Conservation (phyloP, 2,888 invertebrate genomes). For the Belgica antarctica region DNA sequence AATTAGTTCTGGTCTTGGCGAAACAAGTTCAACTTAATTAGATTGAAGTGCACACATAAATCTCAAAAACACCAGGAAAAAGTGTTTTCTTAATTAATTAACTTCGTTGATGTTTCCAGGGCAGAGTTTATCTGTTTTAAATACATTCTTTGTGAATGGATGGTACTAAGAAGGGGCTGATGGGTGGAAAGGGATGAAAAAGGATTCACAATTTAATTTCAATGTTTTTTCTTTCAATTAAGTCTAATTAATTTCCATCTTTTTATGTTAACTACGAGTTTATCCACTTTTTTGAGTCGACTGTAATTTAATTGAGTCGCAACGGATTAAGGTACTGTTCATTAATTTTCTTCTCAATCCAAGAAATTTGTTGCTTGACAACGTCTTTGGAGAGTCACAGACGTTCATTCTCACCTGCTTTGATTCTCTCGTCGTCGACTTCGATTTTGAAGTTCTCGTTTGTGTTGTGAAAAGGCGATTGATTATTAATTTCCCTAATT, state of each 20-base stretch:
- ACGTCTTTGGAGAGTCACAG: too few relatives aligned
- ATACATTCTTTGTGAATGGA: not conserved
- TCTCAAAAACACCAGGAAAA: slow-evolving; percentile 25
- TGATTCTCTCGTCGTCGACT: slow-evolving; percentile 29
- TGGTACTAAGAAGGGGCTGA: not conserved
- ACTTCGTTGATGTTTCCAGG: not conserved
- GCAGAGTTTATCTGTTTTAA: not conserved
- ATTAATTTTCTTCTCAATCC: not conserved
- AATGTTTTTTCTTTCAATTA: slow-evolving; percentile 35
- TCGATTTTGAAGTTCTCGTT: slow-evolving; percentile 42
- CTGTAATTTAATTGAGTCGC: not conserved
- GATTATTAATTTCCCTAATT: slow-evolving; percentile 44
- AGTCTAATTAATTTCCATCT: slow-evolving; percentile 17
- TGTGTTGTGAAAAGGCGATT: slow-evolving; percentile 34
- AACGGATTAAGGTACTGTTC: not conserved
- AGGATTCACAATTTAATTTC: too few relatives aligned
- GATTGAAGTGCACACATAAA: slow-evolving; percentile 32
- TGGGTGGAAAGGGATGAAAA: not conserved
- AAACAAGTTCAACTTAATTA: slow-evolving; percentile 27
- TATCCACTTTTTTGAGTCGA: not conserved
- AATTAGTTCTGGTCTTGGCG: too few relatives aligned
- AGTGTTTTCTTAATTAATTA: slow-evolving; percentile 41
- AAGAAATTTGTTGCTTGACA: too few relatives aligned
- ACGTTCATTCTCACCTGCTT: slow-evolving; percentile 29
- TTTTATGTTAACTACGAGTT: too few relatives aligned